Conservation (phyloP, 2,888 invertebrate genomes). For the Temnothorax unifasciatus region DNA sequence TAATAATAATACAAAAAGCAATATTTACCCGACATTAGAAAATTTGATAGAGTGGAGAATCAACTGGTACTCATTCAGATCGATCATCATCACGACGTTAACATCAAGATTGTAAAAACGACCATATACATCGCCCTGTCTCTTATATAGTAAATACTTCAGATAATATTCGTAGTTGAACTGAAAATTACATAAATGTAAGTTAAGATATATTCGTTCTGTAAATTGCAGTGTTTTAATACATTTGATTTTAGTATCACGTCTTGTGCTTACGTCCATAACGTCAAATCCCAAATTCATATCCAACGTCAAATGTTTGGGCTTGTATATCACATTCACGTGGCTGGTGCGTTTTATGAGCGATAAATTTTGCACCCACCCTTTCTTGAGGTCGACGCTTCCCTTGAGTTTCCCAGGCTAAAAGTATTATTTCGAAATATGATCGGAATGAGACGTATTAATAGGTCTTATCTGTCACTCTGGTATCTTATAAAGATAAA, state of each 20-base stretch:
- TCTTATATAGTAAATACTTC: conserved; percentile 62
- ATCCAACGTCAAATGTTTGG: conserved; percentile 67
- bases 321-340: conserved; percentile 65
- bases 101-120: conserved; percentile 63
- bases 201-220: background rate
- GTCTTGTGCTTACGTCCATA: conserved; percentile 74
- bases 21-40: conserved; percentile 71
- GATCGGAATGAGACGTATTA: background rate
- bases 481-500: background rate
- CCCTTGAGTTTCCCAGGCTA: conserved; percentile 71
- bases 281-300: conserved; percentile 74
- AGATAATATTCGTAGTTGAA: conserved; percentile 73
- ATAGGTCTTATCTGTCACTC: background rate
- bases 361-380: conserved; percentile 77
- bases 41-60: conserved; percentile 68
- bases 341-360: conserved; percentile 71
- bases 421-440: background rate
- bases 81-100: conserved; percentile 53
- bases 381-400: conserved; percentile 70
- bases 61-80: conserved; percentile 64
- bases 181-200: conserved; percentile 61
- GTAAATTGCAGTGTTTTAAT: background rate
- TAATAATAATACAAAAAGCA: background rate
- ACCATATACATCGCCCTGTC: conserved; percentile 71
- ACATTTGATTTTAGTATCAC: background rate